A percentile compares a stretch with the other conserved stretches of the same genome.
Conservation (phyloP, 1,140 invertebrate genomes). For the Euwallacea fornicatus region DNA sequence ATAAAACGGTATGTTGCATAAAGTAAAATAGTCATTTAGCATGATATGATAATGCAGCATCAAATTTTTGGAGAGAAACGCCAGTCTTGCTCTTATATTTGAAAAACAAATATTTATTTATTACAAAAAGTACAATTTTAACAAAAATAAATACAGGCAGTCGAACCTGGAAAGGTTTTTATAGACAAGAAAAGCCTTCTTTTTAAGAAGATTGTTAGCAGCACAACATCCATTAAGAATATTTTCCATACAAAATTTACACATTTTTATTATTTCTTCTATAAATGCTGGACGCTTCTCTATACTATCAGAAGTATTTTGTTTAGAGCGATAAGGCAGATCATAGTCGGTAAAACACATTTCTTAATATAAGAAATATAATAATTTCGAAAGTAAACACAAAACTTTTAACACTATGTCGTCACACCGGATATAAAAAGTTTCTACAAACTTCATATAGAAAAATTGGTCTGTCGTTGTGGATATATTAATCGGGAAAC, state of each 20-base stretch:
- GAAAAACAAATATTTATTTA: constrained; percentile 11
- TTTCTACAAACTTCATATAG: no score
- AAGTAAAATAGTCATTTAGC: no score
- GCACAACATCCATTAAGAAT: no score
- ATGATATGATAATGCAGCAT: neutral
- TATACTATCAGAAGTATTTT: neutral
- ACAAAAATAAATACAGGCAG: constrained; percentile 11
- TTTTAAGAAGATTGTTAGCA: constrained; percentile 7
- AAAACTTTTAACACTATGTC: no score
- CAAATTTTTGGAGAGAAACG: constrained; percentile 3
- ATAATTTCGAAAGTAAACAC: no score
- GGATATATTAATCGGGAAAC: no score
- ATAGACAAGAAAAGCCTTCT: constrained; percentile 9
- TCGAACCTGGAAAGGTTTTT: neutral
- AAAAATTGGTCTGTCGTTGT: no score
- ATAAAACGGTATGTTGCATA: no score
- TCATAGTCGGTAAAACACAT: neutral
- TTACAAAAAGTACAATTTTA: constrained; percentile 12
- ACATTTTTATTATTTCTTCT: neutral
- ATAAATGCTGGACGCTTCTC: neutral
- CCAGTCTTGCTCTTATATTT: neutral
- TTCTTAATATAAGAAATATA: constrained; percentile 5
- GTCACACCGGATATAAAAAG: no score
- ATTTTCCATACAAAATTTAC: no score
- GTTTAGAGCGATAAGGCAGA: no score